Evolutionary conservation across 1,140 invertebrate species (phyloP).

Genomic region (Druon quercuslanigerum): DNA sequence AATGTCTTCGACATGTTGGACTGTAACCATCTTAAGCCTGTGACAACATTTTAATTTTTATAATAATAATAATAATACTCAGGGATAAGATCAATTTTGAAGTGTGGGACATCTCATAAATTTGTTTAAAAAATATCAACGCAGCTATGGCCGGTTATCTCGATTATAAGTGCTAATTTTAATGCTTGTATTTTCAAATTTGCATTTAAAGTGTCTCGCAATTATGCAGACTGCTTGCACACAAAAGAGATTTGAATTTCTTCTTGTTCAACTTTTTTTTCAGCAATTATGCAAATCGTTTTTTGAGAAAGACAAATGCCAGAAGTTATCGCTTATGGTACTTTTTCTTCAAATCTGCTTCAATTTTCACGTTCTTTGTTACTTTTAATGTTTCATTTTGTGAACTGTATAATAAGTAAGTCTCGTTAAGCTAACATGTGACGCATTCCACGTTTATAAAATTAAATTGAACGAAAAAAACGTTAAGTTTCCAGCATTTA

Average conservation of each 20-base stretch:
- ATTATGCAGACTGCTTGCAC: background rate
- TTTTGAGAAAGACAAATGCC: background rate
- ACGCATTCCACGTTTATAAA: too few relatives aligned
- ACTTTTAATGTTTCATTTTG: too few relatives aligned
- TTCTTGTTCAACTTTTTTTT: background rate
- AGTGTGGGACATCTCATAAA: background rate
- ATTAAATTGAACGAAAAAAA: background rate
- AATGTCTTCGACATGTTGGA: too few relatives aligned
- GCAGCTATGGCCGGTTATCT: background rate
- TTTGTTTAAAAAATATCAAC: background rate
- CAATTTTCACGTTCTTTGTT: too few relatives aligned
- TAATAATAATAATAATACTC: too few relatives aligned
- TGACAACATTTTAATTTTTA: too few relatives aligned
- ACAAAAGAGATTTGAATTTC: background rate
- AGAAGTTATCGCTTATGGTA: too few relatives aligned
- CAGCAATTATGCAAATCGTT: background rate
- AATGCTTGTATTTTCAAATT: background rate
- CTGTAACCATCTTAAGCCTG: too few relatives aligned
- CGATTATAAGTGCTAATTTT: background rate
- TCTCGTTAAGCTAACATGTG: too few relatives aligned
- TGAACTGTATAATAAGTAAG: too few relatives aligned
- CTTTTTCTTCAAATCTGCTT: too few relatives aligned
- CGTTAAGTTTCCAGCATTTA: background rate
- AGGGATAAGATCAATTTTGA: background rate
- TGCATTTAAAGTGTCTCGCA: background rate